Conservation (phyloP, 2,888 invertebrate species). For the Heliconius ethilla region DNA sequence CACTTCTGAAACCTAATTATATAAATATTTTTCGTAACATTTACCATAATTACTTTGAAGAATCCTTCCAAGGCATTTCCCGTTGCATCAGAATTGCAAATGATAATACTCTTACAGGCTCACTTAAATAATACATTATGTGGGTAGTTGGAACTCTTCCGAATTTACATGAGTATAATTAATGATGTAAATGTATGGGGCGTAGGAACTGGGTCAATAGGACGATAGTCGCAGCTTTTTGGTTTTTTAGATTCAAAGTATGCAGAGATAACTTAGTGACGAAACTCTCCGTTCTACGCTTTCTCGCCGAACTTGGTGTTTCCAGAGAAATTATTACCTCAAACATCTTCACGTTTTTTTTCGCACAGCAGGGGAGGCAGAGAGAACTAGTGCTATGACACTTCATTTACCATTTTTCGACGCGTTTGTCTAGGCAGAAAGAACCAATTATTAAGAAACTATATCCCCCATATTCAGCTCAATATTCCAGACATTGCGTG, state of each 20-base stretch:
- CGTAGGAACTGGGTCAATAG: no score
- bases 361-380: background rate
- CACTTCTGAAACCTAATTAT: no score
- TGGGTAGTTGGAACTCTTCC: slow-evolving; percentile 3
- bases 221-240: no score
- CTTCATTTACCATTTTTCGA: background rate
- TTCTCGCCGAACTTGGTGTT: no score
- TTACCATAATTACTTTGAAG: background rate
- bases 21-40: background rate
- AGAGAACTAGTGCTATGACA: background rate
- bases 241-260: no score
- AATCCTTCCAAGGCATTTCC: slow-evolving; percentile 1
- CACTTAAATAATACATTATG: slow-evolving; percentile 12
- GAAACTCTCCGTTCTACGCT: no score
- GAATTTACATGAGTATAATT: background rate
- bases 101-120: slow-evolving; percentile 20
- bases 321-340: no score
- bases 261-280: no score
- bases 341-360: background rate
- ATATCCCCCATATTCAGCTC: no score
- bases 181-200: background rate
- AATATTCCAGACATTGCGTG: background rate
- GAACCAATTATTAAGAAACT: no score
- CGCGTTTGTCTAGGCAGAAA: background rate
- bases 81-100: slow-evolving; percentile 22